A percentile compares a stretch with the other conserved stretches of the same genome.
Conservation (phyloP, 2,113 vertebrate species). For the Pollimyrus isidori region DNA sequence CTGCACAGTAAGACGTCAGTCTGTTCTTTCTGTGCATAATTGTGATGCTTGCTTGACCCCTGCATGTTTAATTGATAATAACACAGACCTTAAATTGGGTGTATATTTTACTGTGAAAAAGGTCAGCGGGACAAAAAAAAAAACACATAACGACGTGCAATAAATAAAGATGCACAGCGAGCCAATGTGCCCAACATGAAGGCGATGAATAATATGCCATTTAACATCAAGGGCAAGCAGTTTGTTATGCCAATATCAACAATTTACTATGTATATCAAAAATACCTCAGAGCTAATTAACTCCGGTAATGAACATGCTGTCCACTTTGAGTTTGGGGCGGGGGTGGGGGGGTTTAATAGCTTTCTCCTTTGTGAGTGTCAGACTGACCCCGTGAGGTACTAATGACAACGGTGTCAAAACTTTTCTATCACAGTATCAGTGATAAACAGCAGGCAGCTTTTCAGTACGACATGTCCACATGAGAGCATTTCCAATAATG, state of each 20-base stretch:
- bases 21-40: constrained; percentile 4
- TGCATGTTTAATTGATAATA: constrained; percentile 14
- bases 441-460: not conserved
- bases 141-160: not conserved
- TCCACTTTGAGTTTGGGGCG: not conserved
- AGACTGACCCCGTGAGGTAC: not conserved
- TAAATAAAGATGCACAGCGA: not conserved
- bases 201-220: not conserved
- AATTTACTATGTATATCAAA: not conserved
- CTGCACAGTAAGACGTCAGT: constrained; percentile 14
- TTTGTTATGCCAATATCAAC: not conserved
- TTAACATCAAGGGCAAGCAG: not conserved
- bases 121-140: not conserved
- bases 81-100: constrained; percentile 11
- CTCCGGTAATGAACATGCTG: not conserved
- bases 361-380: not conserved
- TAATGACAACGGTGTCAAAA: not conserved
- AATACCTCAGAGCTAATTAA: not conserved
- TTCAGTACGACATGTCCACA: not conserved
- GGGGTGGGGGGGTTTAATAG: not conserved
- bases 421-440: not conserved
- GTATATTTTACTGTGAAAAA: not conserved
- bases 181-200: not conserved
- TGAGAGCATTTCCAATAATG: not conserved
- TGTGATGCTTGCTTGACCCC: constrained; percentile 9